A percentile compares a stretch with the other conserved stretches of the same genome.
Evolutionary conservation across 2,888 invertebrate genomes (phyloP).

Genomic region (Campaea margaritaria): DNA sequence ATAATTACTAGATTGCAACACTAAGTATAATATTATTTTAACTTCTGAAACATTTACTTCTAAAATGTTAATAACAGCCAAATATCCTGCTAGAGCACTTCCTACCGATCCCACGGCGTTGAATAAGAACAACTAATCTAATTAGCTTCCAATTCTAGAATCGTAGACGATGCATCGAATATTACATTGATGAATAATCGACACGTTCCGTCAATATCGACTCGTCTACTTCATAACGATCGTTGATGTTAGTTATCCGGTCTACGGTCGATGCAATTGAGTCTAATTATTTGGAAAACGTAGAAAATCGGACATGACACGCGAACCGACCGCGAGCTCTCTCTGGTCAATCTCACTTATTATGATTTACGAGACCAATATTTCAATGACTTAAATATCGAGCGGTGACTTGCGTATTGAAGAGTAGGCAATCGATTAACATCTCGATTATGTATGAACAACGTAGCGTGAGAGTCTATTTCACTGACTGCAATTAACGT

Average conservation of each 20-base stretch:
- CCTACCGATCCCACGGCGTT: too few relatives aligned
- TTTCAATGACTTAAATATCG: conserved; percentile 31
- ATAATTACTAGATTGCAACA: too few relatives aligned
- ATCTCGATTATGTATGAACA: conserved; percentile 8
- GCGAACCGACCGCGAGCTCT: conserved; percentile 46
- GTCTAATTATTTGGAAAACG: conserved; percentile 66
- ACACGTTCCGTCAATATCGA: conserved; percentile 19
- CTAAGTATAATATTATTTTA: too few relatives aligned
- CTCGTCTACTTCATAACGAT: conserved; percentile 37
- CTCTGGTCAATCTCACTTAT: conserved; percentile 45
- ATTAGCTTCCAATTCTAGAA: too few relatives aligned
- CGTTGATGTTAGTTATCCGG: conserved; percentile 44
- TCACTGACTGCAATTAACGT: conserved; percentile 8
- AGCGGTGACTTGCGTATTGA: conserved; percentile 23
- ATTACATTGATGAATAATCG: neutral
- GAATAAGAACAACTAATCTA: too few relatives aligned
- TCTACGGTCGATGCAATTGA: conserved; percentile 47
- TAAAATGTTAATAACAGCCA: too few relatives aligned
- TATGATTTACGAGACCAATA: conserved; percentile 33
- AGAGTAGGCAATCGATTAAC: conserved; percentile 15
- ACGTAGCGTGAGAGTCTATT: conserved; percentile 17
- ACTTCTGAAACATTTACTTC: too few relatives aligned
- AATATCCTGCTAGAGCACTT: too few relatives aligned
- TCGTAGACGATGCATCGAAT: too few relatives aligned
- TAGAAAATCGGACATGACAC: conserved; percentile 54